These are phyloP conservation scores for Dicyrtoma fusca DNA, from an alignment of 2,888 invertebrate genomes.

Conservation along the genomic window DNA sequence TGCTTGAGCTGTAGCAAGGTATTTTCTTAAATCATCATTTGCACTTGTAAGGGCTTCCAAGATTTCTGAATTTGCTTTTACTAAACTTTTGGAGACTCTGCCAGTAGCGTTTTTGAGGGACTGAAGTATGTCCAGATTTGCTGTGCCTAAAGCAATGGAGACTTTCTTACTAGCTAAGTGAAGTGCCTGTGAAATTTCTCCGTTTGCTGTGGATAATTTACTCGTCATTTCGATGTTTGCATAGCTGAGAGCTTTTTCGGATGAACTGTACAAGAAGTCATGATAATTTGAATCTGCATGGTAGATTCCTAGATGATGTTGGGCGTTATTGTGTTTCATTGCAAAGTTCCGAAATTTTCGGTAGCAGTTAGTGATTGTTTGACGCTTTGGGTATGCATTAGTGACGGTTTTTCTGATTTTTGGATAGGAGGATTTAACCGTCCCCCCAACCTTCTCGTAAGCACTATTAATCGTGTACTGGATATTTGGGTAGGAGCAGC, in stretches of 20 bases:
- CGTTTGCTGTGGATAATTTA: conserved; percentile 14
- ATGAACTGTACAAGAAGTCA: not conserved
- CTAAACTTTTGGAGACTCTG: conserved; percentile 21
- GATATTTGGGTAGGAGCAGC: conserved; percentile 29
- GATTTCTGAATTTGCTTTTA: conserved; percentile 27
- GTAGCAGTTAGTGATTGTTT: conserved; percentile 11
- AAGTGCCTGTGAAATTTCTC: conserved; percentile 23
- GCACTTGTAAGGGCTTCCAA: conserved; percentile 13
- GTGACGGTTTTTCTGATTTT: conserved; percentile 18
- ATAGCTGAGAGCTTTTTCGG: not conserved
- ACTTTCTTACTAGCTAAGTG: conserved; percentile 24
- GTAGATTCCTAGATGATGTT: not conserved
- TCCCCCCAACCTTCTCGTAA: conserved; percentile 30
- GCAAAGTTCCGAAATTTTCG: conserved; percentile 7
- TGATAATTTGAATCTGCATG: not conserved
- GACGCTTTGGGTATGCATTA: conserved; percentile 14
- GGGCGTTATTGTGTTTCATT: not conserved
- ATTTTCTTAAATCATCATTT: conserved; percentile 25
- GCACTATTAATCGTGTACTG: conserved; percentile 18
- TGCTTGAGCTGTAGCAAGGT: not conserved
- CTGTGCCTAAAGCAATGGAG: conserved; percentile 10
- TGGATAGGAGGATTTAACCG: conserved; percentile 20
- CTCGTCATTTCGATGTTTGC: conserved; percentile 20
- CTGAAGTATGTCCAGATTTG: conserved; percentile 24
- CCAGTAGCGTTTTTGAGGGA: conserved; percentile 20